Percentiles rank a stretch among this genome's conserved stretches.
Conservation (phyloP, 2,888 invertebrate genomes). For the Myathropa florea region DNA sequence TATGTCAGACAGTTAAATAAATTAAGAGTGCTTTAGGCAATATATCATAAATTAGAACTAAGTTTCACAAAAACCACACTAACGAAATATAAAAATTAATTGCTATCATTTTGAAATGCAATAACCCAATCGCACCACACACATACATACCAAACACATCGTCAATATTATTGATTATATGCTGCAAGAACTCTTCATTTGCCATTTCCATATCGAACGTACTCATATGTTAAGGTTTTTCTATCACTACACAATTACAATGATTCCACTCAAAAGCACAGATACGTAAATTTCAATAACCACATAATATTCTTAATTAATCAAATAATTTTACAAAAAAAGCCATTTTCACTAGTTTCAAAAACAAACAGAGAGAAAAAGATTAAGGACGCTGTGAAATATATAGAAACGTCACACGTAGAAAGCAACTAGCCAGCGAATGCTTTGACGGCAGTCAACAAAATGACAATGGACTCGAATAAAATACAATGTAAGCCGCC, state of each 20-base stretch:
- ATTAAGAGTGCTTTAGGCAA: background rate
- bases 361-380: background rate
- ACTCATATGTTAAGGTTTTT: background rate
- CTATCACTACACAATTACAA: background rate
- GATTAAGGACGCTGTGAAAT: slow-evolving; percentile 28
- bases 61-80: background rate
- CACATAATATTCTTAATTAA: background rate
- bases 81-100: background rate
- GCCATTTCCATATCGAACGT: slow-evolving; percentile 72
- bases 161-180: slow-evolving; percentile 78
- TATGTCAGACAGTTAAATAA: too few species aligned
- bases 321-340: background rate
- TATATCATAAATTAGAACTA: background rate
- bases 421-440: slow-evolving; percentile 44
- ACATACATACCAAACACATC: slow-evolving; percentile 78
- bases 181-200: slow-evolving; percentile 77
- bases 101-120: slow-evolving; percentile 12
- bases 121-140: slow-evolving; percentile 4
- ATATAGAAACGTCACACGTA: slow-evolving; percentile 31
- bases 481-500: slow-evolving; percentile 45
- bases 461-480: slow-evolving; percentile 62
- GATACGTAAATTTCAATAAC: background rate
- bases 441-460: slow-evolving; percentile 60
- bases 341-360: slow-evolving; percentile 12
- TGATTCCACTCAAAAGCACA: slow-evolving; percentile 60